These are phyloP conservation scores for Takifugu flavidus DNA, from an alignment of 2,113 vertebrate genomes.

Conservation along the genomic window DNA sequence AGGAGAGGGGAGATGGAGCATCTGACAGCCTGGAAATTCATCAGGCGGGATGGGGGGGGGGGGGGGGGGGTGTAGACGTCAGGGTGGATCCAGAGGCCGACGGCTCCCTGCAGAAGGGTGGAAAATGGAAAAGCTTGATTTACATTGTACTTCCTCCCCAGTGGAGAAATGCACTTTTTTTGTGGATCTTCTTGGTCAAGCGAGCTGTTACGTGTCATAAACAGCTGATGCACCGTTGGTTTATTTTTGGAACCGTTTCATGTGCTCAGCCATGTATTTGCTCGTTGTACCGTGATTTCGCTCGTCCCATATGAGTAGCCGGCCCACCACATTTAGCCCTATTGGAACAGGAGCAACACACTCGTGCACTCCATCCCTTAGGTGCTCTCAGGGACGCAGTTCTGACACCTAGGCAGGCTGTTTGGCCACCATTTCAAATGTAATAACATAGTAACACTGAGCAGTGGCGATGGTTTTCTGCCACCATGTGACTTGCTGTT, in stretches of 20 bases:
- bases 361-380: background rate
- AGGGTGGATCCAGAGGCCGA: slow-evolving; percentile 31
- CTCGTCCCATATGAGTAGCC: slow-evolving; percentile 1
- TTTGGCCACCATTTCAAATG: too few species aligned
- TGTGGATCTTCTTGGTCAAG: background rate
- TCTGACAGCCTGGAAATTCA: slow-evolving; percentile 37
- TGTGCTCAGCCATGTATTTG: slow-evolving; percentile 29
- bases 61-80: slow-evolving; percentile 44
- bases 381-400: background rate
- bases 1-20: slow-evolving; percentile 10
- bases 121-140: slow-evolving; percentile 7
- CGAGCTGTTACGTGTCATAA: slow-evolving; percentile 21
- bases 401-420: too few species aligned
- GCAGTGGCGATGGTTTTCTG: too few species aligned
- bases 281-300: slow-evolving; percentile 25
- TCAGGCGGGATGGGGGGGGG: slow-evolving; percentile 32
- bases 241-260: slow-evolving; percentile 47
- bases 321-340: background rate
- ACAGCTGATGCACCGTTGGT: slow-evolving; percentile 19
- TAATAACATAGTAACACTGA: too few species aligned
- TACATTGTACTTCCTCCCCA: slow-evolving; percentile 4
- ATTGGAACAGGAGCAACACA: slow-evolving; percentile 2
- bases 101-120: slow-evolving; percentile 7
- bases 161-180: slow-evolving; percentile 1
- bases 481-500: too few species aligned